Conservation (phyloP, 2,113 vertebrate species). For the Ornithorhynchus anatinus region DNA sequence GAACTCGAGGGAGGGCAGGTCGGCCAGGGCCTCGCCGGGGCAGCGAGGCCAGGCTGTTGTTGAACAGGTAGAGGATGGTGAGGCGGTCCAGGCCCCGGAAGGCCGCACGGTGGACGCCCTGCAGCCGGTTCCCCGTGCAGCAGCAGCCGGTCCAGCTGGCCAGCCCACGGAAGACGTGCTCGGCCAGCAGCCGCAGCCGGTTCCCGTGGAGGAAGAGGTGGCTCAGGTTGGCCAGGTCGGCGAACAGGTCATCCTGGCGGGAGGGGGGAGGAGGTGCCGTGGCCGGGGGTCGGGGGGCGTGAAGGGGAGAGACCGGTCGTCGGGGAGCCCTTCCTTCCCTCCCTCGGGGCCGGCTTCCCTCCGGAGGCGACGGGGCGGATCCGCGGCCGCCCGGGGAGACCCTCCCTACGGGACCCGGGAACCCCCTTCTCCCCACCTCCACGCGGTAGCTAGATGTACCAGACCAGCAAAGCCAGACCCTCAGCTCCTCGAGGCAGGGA, state of each 20-base stretch:
- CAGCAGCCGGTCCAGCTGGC: slow-evolving; percentile 91
- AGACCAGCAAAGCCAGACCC: too few relatives aligned
- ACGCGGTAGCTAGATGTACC: too few relatives aligned
- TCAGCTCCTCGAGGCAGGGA: too few relatives aligned
- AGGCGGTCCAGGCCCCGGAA: slow-evolving; percentile 89
- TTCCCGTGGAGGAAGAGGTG: slow-evolving; percentile 96
- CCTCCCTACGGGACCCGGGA: too few relatives aligned
- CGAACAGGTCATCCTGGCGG: slow-evolving; percentile 86
- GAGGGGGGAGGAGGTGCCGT: fast-evolving
- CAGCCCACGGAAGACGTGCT: slow-evolving; percentile 90
- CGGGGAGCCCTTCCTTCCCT: not conserved
- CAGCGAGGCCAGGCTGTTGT: slow-evolving; percentile 90
- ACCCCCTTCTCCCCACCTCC: too few relatives aligned
- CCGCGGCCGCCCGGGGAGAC: too few relatives aligned
- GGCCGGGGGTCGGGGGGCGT: not conserved
- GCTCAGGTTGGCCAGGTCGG: slow-evolving; percentile 92
- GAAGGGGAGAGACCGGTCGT: not conserved
- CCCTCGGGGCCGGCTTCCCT: too few relatives aligned
- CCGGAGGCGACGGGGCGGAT: too few relatives aligned
- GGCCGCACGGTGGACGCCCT: slow-evolving; percentile 83
- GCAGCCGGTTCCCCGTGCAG: slow-evolving; percentile 91
- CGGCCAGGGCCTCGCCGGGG: slow-evolving; percentile 84
- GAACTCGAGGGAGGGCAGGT: slow-evolving; percentile 88
- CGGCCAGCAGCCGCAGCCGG: slow-evolving; percentile 86
- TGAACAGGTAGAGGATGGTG: slow-evolving; percentile 96